phyloP scores from a whole-genome alignment of 2,113 vertebrate species.

The Cyrtonyx montezumae region DNA sequence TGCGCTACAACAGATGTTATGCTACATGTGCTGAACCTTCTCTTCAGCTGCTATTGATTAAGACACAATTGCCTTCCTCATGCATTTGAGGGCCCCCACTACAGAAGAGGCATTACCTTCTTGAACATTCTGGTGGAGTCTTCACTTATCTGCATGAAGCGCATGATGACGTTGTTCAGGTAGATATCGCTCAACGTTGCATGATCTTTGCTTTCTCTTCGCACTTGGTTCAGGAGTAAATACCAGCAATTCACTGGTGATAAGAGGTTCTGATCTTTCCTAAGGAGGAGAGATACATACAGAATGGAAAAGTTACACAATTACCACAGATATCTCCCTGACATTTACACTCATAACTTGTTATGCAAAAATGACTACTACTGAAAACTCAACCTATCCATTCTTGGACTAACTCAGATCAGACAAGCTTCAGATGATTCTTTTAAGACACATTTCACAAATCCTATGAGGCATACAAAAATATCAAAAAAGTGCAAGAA shows the following conservation, averaged over 20 bases:
- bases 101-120: conserved; percentile 82
- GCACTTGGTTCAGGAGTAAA: conserved; percentile 96
- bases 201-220: conserved; percentile 97
- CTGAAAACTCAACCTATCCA: not conserved
- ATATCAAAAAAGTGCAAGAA: not conserved
- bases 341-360: not conserved
- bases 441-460: not conserved
- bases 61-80: conserved; percentile 5
- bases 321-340: not conserved
- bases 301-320: not conserved
- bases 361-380: not conserved
- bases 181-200: conserved; percentile 97
- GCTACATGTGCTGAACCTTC: conserved; percentile 12
- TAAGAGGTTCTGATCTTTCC: conserved; percentile 97
- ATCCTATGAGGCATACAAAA: not conserved
- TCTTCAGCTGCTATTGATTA: conserved; percentile 12
- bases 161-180: conserved; percentile 98
- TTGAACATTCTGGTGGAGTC: conserved; percentile 98
- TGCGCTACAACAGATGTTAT: conserved; percentile 39
- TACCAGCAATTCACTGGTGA: conserved; percentile 99
- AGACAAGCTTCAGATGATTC: not conserved
- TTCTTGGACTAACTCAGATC: not conserved
- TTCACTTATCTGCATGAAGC: conserved; percentile 99
- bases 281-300: conserved; percentile 54
- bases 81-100: not conserved